Conservation (phyloP, 2,888 invertebrate genomes). For the Dendrolimus houi region DNA sequence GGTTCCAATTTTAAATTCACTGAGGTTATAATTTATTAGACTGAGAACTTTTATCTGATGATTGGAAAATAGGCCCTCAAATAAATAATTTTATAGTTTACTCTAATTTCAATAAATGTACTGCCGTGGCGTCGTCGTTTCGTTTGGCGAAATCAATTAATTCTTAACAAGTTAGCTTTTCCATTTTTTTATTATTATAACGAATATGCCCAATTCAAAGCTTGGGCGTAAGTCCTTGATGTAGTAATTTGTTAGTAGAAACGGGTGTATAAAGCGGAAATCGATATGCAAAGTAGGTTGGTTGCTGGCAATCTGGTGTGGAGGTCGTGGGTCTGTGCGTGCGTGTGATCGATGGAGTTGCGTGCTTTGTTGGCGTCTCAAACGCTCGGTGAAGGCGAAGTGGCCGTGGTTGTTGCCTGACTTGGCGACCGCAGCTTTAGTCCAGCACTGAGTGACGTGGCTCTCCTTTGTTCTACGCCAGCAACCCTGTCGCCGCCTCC, state of each 20-base stretch:
- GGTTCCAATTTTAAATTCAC: no score
- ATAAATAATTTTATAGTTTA: no score
- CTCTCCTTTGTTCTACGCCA: conserved; percentile 49
- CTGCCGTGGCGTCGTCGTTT: no score
- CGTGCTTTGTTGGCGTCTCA: conserved; percentile 34
- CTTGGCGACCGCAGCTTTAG: conserved; percentile 32
- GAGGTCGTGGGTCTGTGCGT: conserved; percentile 48
- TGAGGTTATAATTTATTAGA: no score
- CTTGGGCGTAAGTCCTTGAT: not conserved
- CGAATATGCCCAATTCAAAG: no score
- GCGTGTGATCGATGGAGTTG: conserved; percentile 58
- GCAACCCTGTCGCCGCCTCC: conserved; percentile 32
- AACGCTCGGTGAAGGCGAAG: conserved; percentile 34
- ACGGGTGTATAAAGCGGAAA: conserved; percentile 21
- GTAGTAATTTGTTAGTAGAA: conserved; percentile 16
- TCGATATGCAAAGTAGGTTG: conserved; percentile 53
- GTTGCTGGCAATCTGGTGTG: conserved; percentile 36
- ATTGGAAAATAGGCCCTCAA: no score
- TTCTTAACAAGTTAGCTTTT: no score
- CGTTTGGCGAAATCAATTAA: no score
- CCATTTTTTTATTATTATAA: no score
- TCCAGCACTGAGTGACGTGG: conserved; percentile 33
- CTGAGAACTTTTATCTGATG: no score
- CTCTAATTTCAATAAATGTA: no score
- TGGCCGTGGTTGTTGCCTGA: conserved; percentile 19